phyloP scores from a whole-genome alignment of 1,140 invertebrate genomes.

The Pseudoatta argentina region DNA sequence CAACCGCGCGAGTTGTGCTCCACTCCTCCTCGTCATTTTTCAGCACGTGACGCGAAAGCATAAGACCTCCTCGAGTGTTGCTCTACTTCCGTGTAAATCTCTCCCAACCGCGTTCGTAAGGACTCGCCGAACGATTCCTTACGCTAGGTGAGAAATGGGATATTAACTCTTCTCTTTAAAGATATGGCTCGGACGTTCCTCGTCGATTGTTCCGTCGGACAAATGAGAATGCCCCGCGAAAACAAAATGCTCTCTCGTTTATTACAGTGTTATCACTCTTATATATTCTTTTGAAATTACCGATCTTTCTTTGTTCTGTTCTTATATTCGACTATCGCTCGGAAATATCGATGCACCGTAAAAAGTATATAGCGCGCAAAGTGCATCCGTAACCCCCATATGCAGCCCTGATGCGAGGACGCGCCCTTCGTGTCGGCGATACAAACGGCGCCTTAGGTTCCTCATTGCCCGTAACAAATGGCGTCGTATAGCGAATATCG shows the following conservation, averaged over 20 bases:
- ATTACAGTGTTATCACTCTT: not conserved
- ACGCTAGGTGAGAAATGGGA: constrained; percentile 31
- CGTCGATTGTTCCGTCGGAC: constrained; percentile 10
- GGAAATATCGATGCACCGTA: not conserved
- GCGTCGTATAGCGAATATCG: constrained; percentile 41
- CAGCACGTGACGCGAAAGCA: constrained; percentile 32
- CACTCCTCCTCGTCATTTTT: constrained; percentile 26
- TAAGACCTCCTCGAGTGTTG: constrained; percentile 24
- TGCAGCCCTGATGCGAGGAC: not conserved
- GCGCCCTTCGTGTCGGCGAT: not conserved
- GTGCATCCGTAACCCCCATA: not conserved
- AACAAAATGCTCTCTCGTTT: not conserved
- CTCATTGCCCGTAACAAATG: constrained; percentile 60
- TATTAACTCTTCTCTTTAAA: constrained; percentile 9
- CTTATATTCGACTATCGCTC: not conserved
- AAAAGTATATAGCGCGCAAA: not conserved
- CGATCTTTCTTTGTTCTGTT: not conserved
- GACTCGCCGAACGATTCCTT: constrained; percentile 36
- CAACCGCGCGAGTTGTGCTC: constrained; percentile 1
- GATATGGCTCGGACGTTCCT: not conserved
- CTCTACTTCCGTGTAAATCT: constrained; percentile 53
- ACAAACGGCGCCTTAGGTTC: constrained; percentile 41
- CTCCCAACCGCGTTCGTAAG: constrained; percentile 28
- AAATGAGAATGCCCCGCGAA: constrained; percentile 17
- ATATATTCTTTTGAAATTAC: not conserved